Base-by-base conservation (phyloP, 2,888 invertebrate species). In the Drosophila kambysellisi region DNA sequence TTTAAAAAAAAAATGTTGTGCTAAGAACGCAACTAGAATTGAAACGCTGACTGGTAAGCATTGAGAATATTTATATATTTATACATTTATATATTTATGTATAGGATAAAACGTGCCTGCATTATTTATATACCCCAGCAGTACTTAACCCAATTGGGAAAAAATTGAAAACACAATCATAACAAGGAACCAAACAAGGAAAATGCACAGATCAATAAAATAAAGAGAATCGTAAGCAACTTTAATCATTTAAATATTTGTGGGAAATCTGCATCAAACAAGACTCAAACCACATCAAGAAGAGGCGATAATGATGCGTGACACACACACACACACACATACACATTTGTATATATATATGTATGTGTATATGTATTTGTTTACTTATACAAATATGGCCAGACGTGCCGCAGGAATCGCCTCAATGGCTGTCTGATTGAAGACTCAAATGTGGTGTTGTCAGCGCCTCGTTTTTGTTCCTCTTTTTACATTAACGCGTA, bases 351-450 rank as follows among this genome's bases (percentile, higher is more conserved):
- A 20, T 30, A 32, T 15, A n/a, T 25, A 50, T 75, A 70, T 43
- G 29, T 15, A 9, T 43, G 15, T 53, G 35, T 29, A 7, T 17
- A 15, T 61, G 65, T 70, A 32, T 30, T 25, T 25, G 25, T 25
- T 25, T 25, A 25, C 25, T 25, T 2, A 2, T 25, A 25, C 25
- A 25, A 25, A 25, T 41, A 43, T 41, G 57, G 74, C 51, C 67
- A 61, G 76, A 76, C 91, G 90, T 91, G 91, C 83, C 81, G 74
- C 70, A 70, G 64, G 82, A 75, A 76, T 89, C 82, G 91, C 91
- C 74, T 91, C 87, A 89, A 81, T 91, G 87, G 76, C 77, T 67
- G 68, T 57, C 87, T 91, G 91, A 91, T 83, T 90, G 91, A 91
- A 89, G 87, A 81, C 79, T 78, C 82, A 70, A 84, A 80, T 87